These are phyloP conservation scores for Strix uralensis DNA, from an alignment of 2,113 vertebrate species.

Conservation along the genomic window DNA sequence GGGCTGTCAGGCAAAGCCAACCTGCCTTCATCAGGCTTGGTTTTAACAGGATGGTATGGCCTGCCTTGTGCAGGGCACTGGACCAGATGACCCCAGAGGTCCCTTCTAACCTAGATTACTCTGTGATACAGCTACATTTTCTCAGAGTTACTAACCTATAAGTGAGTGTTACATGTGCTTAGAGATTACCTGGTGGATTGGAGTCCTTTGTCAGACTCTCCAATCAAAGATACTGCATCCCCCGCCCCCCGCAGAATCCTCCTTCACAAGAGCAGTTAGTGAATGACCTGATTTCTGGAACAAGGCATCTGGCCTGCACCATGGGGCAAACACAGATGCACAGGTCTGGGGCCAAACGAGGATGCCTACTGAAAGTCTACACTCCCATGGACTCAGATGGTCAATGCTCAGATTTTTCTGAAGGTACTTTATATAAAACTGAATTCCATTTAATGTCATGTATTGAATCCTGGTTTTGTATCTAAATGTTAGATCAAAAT, in stretches of 20 bases:
- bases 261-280: neutral
- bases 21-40: fast-evolving
- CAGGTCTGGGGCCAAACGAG: neutral
- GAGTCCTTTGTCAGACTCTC: neutral
- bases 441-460: neutral
- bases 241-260: neutral
- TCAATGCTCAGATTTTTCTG: neutral
- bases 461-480: neutral
- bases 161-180: neutral
- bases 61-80: neutral
- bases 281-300: neutral
- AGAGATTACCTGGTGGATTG: neutral
- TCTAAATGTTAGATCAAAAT: neutral
- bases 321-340: neutral
- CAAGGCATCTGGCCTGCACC: neutral
- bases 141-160: neutral
- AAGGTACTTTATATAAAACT: neutral
- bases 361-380: neutral
- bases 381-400: neutral
- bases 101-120: neutral
- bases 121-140: neutral
- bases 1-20: neutral
- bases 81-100: neutral
- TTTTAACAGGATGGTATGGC: neutral
- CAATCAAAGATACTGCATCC: neutral